Evolutionary conservation across 2,888 invertebrate species (phyloP).

Genomic region (Chrysodeixis includens): DNA sequence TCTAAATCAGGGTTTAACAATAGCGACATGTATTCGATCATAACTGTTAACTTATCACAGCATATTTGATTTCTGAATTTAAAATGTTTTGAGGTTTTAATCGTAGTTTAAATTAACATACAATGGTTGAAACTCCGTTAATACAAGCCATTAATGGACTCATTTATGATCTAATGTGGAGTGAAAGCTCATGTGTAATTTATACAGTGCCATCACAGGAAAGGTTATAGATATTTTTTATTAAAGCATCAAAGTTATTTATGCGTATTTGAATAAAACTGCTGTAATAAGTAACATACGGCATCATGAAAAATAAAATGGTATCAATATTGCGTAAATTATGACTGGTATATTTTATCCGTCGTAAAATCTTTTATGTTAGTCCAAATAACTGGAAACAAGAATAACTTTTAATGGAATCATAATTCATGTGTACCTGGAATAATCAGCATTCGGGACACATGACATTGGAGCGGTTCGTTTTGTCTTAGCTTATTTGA

Average conservation of each 20-base stretch:
- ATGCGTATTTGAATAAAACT: slow-evolving; percentile 4
- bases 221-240: not conserved
- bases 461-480: slow-evolving; percentile 3
- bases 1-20: no score
- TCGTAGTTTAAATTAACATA: not conserved
- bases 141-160: not conserved
- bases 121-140: not conserved
- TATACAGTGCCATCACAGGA: not conserved
- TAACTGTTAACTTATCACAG: no score
- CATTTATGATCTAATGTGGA: not conserved
- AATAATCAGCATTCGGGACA: slow-evolving; percentile 6
- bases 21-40: no score
- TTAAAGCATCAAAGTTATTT: not conserved
- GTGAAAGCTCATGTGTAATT: not conserved
- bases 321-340: not conserved
- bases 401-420: not conserved
- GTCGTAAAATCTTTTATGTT: not conserved
- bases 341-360: not conserved
- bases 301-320: slow-evolving; percentile 1
- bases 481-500: slow-evolving; percentile 43
- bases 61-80: no score
- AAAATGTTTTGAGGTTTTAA: no score
- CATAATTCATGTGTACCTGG: not conserved
- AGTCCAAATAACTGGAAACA: slow-evolving; percentile 1
- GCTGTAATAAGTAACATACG: slow-evolving; percentile 4